phyloP scores from a whole-genome alignment of 2,888 invertebrate species.

The Orthosia cruda region DNA sequence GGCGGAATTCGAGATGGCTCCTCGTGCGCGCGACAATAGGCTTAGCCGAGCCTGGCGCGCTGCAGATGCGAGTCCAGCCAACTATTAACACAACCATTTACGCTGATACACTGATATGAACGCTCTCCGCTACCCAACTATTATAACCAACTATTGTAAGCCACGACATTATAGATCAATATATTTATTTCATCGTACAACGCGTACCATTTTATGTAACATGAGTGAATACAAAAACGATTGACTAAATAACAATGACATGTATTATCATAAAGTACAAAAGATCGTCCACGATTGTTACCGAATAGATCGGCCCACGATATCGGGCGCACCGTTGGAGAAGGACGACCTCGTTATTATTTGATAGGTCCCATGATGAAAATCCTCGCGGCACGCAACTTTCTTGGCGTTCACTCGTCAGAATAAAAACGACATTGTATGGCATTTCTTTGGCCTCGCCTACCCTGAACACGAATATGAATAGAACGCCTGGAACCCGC shows the following conservation, averaged over 20 bases:
- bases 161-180: conserved; percentile 65
- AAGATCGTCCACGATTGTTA: conserved; percentile 85
- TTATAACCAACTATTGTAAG: conserved; percentile 44
- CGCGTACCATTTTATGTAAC: conserved; percentile 71
- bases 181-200: conserved; percentile 64
- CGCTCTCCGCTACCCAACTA: conserved; percentile 32
- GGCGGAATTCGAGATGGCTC: conserved; percentile 86
- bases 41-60: conserved; percentile 79
- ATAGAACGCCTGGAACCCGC: conserved; percentile 81
- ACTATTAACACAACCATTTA: conserved; percentile 82
- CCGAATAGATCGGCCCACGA: conserved; percentile 84
- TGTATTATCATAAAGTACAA: conserved; percentile 86
- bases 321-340: conserved; percentile 82
- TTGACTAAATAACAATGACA: conserved; percentile 81
- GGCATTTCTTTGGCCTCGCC: conserved; percentile 82
- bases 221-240: conserved; percentile 78
- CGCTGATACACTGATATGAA: conserved; percentile 77
- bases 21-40: conserved; percentile 85
- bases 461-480: conserved; percentile 85
- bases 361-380: conserved; percentile 90
- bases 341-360: conserved; percentile 89
- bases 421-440: conserved; percentile 88
- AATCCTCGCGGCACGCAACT: conserved; percentile 89
- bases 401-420: conserved; percentile 88
- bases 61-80: conserved; percentile 81